Base-by-base conservation (phyloP, 35 echinoderm and acorn worm genomes). In the Acanthaster planci region DNA sequence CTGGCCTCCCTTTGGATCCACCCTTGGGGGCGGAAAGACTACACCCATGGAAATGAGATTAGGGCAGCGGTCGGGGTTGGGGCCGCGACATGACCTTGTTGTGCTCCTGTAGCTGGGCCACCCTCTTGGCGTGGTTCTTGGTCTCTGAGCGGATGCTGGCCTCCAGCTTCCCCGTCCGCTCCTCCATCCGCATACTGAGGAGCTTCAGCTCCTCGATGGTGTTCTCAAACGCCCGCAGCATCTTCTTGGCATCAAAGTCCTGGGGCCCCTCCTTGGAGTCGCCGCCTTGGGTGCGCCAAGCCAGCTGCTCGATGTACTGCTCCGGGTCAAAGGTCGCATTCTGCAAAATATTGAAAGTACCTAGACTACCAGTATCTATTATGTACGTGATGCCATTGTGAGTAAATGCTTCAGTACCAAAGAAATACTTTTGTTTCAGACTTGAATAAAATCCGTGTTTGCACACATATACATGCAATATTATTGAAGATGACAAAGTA, bases 281-380 rank as follows among this genome's bases (percentile, higher is more conserved):
- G 15, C 92, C 96, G 23, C 96, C 96, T 15, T 87, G 82, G 32
- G 93, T 92, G 4, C 92, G 88, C 96, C 96, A 99, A n/a, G 92
- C 96, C 15, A 99, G 84, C 82, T 93, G 91, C 78, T 99, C 96
- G 16, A 99, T 92, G 90, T 94, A 91, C 67, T 99, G 91, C 78
- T 91, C 85, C 29, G 96, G 85, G 51, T 93, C 92, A 91, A 99
- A 99, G 78, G 89, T 83, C 18, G 90, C 83, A 72, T 90, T 97
- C 94, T 97, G 84, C 37, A 76, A 51, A 80, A 76, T 21, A 82
- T 47, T 47, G 42, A 47, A 47, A 47, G 12, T n/a, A n/a, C n/a
- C n/a, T n/a, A n/a, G n/a, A n/a, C n/a, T n/a, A n/a, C n/a, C n/a
- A n/a, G n/a, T n/a, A n/a, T n/a, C n/a, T n/a, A n/a, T n/a, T n/a